Evolutionary conservation across 2,113 vertebrate species (phyloP).

Genomic region (Panthera uncia): DNA sequence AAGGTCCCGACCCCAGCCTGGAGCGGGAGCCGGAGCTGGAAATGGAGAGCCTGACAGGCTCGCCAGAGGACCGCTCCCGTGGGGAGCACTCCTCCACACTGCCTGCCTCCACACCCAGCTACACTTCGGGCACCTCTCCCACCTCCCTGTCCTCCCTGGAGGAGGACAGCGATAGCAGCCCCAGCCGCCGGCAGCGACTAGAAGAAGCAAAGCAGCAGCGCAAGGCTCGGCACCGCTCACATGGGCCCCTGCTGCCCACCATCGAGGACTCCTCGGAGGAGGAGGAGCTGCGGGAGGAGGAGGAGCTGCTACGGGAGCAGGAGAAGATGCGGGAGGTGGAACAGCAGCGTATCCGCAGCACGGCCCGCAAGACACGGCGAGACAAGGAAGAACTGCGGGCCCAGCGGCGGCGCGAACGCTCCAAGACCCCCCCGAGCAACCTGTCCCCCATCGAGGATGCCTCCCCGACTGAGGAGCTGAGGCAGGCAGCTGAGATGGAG

Average conservation of each 20-base stretch:
- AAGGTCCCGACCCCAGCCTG: conserved; percentile 90
- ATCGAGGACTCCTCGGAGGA: conserved; percentile 99
- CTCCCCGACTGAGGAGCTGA: conserved; percentile 96
- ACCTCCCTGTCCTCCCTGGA: conserved; percentile 98
- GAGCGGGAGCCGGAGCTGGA: conserved; percentile 97
- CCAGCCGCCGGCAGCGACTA: conserved; percentile 95
- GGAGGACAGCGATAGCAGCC: conserved; percentile 98
- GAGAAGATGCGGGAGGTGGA: conserved; percentile 99
- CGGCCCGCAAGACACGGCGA: conserved; percentile 95
- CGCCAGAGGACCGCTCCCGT: conserved; percentile 95
- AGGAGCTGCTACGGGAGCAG: conserved; percentile 97
- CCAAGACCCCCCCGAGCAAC: conserved; percentile 98
- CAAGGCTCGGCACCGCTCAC: conserved; percentile 96
- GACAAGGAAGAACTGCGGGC: conserved; percentile 98
- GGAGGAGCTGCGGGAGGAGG: conserved; percentile 97
- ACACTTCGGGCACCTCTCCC: conserved; percentile 97
- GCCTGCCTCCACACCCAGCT: conserved; percentile 97
- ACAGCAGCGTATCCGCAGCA: conserved; percentile 97
- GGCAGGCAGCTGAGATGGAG: conserved; percentile 98
- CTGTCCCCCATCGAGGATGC: conserved; percentile 98
- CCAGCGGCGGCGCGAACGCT: conserved; percentile 96
- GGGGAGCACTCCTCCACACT: conserved; percentile 98
- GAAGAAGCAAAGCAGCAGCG: conserved; percentile 99
- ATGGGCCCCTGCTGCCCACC: conserved; percentile 96
- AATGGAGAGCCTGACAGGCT: conserved; percentile 99